Base-by-base conservation (phyloP, 2,888 invertebrate genomes). In the Volucella inanis region DNA sequence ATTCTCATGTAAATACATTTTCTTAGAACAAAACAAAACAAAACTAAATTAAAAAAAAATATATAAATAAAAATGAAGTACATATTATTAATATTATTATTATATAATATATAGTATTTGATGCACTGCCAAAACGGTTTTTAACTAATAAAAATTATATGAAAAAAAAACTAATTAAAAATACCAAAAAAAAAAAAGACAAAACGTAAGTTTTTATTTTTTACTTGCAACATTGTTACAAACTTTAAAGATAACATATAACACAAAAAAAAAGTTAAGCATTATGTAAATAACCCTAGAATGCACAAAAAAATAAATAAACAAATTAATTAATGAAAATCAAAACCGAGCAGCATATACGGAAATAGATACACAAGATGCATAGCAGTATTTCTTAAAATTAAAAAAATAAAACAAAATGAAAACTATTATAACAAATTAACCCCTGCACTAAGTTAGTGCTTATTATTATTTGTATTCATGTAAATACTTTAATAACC, bases 51-150 rank as follows among this genome's bases (percentile, higher is more conserved):
- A 57, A 38, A 79, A 50, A 57, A 72, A 74, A 41, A 71, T 65
- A 50, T 67, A 67, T 78, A 45, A 72, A 52, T 80, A 77, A 78
- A 31, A 77, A 78, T 78, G 67, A 80, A 87, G 78, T 79, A 76
- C 74, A 87, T 80, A 70, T 83, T 86, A 87, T 86, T 80, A 70
- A 81, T 86, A 87, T 86, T 77, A 86, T 86, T 84, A 82, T 83
- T 87, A 86, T 83, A 83, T 86, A 84, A 87, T 87, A 85, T 70
- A 87, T 87, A 85, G 87, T 84, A 87, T 88, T 88, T 88, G 85
- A 88, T 87, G 88, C 88, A 88, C 88, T 88, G 88, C 88, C 88
- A 88, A 88, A 87, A 88, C 80, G 88, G 88, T 88, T 88, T 88
- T 88, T 88, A 88, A 87, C 87, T 85, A 85, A 87, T 88, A 85